Evolutionary conservation across 2,797 vertebrate species (phyloP).

Genomic region (Xiphorhynchus erythropygius): DNA sequence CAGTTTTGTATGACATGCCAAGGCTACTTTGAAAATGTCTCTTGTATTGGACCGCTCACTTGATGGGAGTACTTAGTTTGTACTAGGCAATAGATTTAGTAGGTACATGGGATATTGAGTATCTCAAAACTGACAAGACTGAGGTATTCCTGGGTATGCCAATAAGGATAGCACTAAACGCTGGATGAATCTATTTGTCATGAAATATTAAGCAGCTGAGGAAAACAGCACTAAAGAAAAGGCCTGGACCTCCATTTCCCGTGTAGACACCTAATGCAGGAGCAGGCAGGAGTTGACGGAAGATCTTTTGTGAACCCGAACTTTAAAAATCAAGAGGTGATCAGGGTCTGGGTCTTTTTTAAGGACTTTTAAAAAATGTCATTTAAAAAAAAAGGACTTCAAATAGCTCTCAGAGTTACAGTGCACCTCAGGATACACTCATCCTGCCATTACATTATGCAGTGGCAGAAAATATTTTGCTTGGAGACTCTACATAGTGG

Average conservation of each 20-base stretch:
- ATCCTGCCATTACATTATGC: neutral
- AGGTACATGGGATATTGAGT: neutral
- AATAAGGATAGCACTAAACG: neutral
- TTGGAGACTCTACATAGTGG: neutral
- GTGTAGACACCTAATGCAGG: neutral
- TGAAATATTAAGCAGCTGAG: neutral
- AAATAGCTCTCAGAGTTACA: neutral
- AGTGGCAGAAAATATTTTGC: neutral
- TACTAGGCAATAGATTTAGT: neutral
- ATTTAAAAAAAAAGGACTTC: neutral
- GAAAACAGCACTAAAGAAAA: neutral
- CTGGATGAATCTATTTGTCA: neutral
- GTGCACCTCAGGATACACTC: neutral
- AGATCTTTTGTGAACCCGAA: neutral
- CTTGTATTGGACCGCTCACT: neutral
- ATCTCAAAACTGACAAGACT: neutral
- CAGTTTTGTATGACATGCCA: neutral
- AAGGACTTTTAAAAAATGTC: neutral
- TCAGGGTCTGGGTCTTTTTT: neutral
- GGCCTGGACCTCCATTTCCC: neutral
- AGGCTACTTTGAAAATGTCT: conserved; percentile 1
- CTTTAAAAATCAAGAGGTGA: neutral
- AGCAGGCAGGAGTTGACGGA: neutral
- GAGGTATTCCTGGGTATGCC: neutral
- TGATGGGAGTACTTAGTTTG: neutral